Conservation (phyloP, 2,888 invertebrate genomes). For the Clitarchus hookeri region DNA sequence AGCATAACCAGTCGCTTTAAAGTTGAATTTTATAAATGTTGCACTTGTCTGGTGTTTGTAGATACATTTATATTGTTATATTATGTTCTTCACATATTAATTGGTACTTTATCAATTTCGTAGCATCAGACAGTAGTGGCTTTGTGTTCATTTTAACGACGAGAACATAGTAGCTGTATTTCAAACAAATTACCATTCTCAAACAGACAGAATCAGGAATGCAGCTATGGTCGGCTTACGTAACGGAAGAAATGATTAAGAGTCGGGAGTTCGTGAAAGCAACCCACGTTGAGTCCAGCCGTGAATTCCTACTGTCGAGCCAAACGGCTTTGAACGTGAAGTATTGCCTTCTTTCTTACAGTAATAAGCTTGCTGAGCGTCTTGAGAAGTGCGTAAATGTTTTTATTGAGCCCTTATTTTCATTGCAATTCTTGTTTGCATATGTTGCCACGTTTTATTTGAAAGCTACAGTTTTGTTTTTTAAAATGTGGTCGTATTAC, state of each 20-base stretch:
- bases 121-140: not conserved
- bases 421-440: not conserved
- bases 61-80: not conserved
- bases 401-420: not conserved
- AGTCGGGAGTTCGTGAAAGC: constrained; percentile 24
- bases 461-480: constrained; percentile 3
- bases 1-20: not conserved
- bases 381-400: constrained; percentile 16
- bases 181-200: constrained; percentile 3
- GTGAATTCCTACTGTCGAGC: constrained; percentile 23
- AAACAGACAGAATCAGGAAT: constrained; percentile 23
- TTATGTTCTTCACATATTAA: not conserved
- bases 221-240: constrained; percentile 24
- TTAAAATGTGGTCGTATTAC: not conserved
- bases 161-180: not conserved
- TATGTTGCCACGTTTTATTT: constrained; percentile 20
- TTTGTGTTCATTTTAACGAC: not conserved
- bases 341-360: constrained; percentile 19
- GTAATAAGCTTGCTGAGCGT: not conserved
- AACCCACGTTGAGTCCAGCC: constrained; percentile 24
- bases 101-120: not conserved
- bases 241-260: constrained; percentile 24
- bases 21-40: not conserved
- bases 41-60: not conserved
- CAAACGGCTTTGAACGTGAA: constrained; percentile 22